Evolutionary conservation across 2,797 vertebrate genomes (phyloP).

Genomic region (Poliocrania exsul): DNA sequence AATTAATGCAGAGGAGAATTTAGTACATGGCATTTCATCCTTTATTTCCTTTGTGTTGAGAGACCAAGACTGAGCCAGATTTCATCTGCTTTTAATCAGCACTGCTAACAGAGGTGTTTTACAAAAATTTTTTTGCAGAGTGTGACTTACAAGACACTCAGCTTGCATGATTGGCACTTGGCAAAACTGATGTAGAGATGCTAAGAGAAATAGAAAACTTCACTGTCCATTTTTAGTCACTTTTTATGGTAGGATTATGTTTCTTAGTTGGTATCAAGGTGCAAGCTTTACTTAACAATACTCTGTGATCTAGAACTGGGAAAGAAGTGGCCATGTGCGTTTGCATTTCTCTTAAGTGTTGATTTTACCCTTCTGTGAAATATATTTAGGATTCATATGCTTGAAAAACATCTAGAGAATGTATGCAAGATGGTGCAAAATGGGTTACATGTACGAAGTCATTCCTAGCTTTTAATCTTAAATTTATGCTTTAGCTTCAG

Average conservation of each 20-base stretch:
- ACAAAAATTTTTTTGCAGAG: background rate
- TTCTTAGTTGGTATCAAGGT: background rate
- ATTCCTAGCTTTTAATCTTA: background rate
- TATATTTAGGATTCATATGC: background rate
- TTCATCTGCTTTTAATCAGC: background rate
- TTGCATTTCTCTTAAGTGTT: background rate
- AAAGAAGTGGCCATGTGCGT: background rate
- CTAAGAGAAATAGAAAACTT: background rate
- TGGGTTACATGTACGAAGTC: background rate
- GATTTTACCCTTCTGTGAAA: conserved; percentile 8
- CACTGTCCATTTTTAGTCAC: background rate
- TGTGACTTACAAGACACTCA: background rate
- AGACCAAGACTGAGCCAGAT: background rate
- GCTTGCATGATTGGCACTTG: background rate
- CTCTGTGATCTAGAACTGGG: background rate
- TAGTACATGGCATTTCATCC: accelerated
- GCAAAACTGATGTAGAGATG: background rate
- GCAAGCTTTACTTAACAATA: background rate
- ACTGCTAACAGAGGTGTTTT: background rate
- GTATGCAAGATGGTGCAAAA: background rate
- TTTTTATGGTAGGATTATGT: background rate
- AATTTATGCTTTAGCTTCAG: conserved; percentile 74
- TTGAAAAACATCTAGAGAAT: background rate
- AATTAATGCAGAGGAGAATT: background rate
- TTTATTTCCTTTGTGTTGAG: background rate